These are phyloP conservation scores for Hemitrygon akajei DNA, from an alignment of 2,797 vertebrate species.

Conservation along the genomic window DNA sequence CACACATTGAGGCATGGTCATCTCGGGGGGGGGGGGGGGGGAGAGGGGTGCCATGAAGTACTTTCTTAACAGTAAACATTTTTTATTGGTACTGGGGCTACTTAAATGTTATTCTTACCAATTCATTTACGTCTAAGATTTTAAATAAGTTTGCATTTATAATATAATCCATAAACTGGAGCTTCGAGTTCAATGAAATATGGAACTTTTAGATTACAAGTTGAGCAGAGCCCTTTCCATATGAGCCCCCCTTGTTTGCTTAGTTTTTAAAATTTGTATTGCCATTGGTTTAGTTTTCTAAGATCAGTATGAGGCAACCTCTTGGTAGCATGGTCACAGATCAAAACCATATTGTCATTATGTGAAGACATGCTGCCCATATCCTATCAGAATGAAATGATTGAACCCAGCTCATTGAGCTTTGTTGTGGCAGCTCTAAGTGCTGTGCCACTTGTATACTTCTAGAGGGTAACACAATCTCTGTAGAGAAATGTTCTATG, in stretches of 20 bases:
- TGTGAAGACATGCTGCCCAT: background rate
- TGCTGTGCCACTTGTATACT: too few species aligned
- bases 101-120: background rate
- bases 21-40: too few species aligned
- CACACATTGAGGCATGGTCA: background rate
- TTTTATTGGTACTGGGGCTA: background rate
- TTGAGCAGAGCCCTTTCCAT: background rate
- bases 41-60: background rate
- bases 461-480: too few species aligned
- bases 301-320: background rate
- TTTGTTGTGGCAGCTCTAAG: too few species aligned
- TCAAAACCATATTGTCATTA: background rate
- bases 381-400: background rate
- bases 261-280: background rate
- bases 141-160: too few species aligned
- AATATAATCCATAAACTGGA: background rate
- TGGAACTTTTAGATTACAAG: background rate
- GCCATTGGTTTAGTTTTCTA: background rate
- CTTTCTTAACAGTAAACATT: background rate
- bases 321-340: background rate
- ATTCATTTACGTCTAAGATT: too few species aligned
- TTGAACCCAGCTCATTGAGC: too few species aligned
- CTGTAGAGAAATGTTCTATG: too few species aligned
- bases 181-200: background rate
- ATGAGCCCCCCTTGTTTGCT: too few species aligned